phyloP scores from a whole-genome alignment of 2,888 invertebrate species.

The Anagyrus pseudococci region DNA sequence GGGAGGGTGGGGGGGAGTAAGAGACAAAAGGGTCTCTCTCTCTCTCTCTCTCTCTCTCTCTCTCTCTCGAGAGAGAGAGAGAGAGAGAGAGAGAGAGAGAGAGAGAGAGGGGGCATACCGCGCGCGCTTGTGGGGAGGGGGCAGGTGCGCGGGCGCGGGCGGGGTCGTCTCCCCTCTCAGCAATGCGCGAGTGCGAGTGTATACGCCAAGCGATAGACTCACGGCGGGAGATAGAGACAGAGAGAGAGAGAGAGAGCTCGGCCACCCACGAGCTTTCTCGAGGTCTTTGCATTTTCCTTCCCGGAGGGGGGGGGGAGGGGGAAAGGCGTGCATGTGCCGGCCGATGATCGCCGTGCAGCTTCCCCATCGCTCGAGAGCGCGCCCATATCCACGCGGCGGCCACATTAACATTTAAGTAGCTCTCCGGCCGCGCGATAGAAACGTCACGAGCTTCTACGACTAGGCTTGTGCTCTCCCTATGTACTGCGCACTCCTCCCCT shows the following conservation, averaged over 20 bases:
- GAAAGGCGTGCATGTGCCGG: neutral
- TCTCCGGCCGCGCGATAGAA: conserved; percentile 21
- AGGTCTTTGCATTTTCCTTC: conserved; percentile 13
- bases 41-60: too few species aligned
- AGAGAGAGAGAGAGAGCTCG: conserved; percentile 5
- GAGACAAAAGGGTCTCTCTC: too few species aligned
- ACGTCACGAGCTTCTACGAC: conserved; percentile 19
- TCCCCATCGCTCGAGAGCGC: neutral
- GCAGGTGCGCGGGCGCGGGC: too few species aligned
- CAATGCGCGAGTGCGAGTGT: too few species aligned
- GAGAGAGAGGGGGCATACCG: too few species aligned
- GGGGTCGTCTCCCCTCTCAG: too few species aligned
- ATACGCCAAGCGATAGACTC: too few species aligned
- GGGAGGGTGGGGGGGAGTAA: too few species aligned
- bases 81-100: too few species aligned
- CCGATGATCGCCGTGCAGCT: neutral
- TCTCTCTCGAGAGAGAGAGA: too few species aligned
- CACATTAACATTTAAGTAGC: conserved; percentile 37
- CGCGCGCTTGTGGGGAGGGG: too few species aligned
- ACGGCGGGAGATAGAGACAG: conserved; percentile 3
- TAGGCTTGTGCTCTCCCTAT: too few species aligned
- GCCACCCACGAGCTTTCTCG: conserved; percentile 29
- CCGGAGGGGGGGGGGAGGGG: neutral
- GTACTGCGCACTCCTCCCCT: conserved; percentile 1
- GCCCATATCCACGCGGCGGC: neutral